Conservation (phyloP, 2,113 vertebrate species). For the Typhlomys cinereus region DNA sequence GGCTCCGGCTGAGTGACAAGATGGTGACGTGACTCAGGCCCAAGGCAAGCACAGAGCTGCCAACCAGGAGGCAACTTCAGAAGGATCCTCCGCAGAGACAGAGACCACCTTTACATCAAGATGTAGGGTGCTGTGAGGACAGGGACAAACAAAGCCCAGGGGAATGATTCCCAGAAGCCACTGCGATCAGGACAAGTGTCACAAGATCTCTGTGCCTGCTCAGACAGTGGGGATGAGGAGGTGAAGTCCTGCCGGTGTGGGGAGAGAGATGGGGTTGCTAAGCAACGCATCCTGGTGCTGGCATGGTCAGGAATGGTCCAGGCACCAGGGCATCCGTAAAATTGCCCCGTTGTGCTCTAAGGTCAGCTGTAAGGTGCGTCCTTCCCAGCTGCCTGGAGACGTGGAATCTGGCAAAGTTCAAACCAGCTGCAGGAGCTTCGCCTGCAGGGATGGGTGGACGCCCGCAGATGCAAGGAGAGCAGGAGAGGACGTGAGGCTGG, state of each 20-base stretch:
- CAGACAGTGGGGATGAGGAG: background rate
- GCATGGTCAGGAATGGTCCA: background rate
- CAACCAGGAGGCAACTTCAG: background rate
- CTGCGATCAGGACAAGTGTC: background rate
- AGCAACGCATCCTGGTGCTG: background rate
- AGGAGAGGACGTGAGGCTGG: accelerated
- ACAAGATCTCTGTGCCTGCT: background rate
- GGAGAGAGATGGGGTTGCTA: background rate
- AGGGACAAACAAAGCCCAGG: background rate
- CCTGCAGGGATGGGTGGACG: accelerated
- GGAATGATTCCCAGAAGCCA: background rate
- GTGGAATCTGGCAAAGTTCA: background rate
- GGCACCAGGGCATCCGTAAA: background rate
- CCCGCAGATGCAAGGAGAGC: background rate
- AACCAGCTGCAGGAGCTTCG: background rate
- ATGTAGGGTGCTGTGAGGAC: background rate
- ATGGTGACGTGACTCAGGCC: accelerated
- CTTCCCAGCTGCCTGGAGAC: background rate
- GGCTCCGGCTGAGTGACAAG: background rate
- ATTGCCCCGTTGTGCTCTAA: background rate
- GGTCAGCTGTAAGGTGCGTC: background rate
- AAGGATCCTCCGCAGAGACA: no score
- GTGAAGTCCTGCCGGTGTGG: background rate
- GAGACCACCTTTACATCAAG: background rate
- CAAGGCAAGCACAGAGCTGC: background rate